Evolutionary conservation across 35 echinoderm and acorn worm species (phyloP).

Genomic region (Amphiura filiformis): DNA sequence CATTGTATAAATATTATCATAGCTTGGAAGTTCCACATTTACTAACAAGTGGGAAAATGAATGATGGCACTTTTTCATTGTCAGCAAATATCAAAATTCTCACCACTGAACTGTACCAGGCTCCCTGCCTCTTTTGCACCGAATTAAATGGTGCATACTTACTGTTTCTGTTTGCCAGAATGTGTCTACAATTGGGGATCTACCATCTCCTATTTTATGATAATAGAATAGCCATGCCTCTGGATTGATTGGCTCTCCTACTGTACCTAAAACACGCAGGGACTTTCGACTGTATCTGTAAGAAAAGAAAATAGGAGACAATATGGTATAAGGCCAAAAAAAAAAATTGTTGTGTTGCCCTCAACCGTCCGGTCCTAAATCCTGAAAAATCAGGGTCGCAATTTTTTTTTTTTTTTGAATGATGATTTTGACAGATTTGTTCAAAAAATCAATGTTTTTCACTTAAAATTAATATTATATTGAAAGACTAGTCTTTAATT

Average conservation of each 20-base stretch:
- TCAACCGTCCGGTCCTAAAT: too few relatives aligned
- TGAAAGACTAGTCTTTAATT: too few relatives aligned
- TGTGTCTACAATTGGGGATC: slow-evolving; percentile 88
- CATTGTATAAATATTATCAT: too few relatives aligned
- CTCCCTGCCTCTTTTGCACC: not conserved
- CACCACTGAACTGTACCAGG: not conserved
- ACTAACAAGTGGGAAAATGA: too few relatives aligned
- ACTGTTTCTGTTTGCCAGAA: slow-evolving; percentile 91
- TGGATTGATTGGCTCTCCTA: slow-evolving; percentile 97
- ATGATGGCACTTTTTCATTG: not conserved
- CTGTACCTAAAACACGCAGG: slow-evolving; percentile 82
- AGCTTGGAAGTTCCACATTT: too few relatives aligned
- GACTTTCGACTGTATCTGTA: slow-evolving; percentile 85
- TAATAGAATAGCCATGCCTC: slow-evolving; percentile 98
- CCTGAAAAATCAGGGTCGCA: not conserved
- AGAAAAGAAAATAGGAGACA: not conserved
- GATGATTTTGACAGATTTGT: not conserved
- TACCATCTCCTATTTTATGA: slow-evolving; percentile 73
- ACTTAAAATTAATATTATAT: too few relatives aligned
- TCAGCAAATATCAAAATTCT: not conserved
- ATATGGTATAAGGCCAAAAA: too few relatives aligned
- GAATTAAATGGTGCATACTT: not conserved
- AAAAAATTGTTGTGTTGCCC: too few relatives aligned
- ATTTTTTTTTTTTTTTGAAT: not conserved
- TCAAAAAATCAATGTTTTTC: too few relatives aligned